Evolutionary conservation across 1,140 invertebrate species (phyloP), one percentile per base, ranked within the genome.

Genomic region (Drosophila takahashii): DNA sequence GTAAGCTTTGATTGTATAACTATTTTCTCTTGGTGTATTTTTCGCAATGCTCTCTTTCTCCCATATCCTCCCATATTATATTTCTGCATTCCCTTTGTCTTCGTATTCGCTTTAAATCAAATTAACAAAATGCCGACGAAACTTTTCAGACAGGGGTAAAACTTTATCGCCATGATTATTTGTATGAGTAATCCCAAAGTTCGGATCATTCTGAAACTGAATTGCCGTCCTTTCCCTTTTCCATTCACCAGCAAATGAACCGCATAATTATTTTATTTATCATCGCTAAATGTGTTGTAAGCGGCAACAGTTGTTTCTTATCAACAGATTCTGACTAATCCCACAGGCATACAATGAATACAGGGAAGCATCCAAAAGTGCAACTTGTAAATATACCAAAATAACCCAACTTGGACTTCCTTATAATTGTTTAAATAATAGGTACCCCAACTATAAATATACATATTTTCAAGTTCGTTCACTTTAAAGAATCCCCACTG

Each of bases 91-190:
- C 32, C 41, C 60, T 76, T 83, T 84, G 75, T 74, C 69, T 65
- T 62, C 3, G 42, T 13, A 44, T 60, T 61, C 42, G 54, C 18
- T 67, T 64, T 84, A 79, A 83, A 84, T 84, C 70, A 50, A 84
- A 84, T 84, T 84, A 84, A 78, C 69, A 75, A 45, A 54, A 34
- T 5, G 34, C 48, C 41, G 60, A 36, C 16, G 42, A 48, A 66
- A 39, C 18, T 29, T 10, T 34, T 42, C 45, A 42, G 74, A 7
- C 69, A 50, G 54, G 41, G 36, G 27, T 15, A 26, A 27, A 32
- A 18, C 64, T 69, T 59, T 4, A 59, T 54, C 48, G 16, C 11
- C n/a, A 36, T 50, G 45, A 47, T 44, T 39, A 41, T 42, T 26
- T 3, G 36, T 13, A 61, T 73, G 70, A 73, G 47, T 73, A 71